Percentiles rank a stretch among this genome's conserved stretches.
phyloP scores from a whole-genome alignment of 2,888 invertebrate species.

The Hoplodrina ambigua region DNA sequence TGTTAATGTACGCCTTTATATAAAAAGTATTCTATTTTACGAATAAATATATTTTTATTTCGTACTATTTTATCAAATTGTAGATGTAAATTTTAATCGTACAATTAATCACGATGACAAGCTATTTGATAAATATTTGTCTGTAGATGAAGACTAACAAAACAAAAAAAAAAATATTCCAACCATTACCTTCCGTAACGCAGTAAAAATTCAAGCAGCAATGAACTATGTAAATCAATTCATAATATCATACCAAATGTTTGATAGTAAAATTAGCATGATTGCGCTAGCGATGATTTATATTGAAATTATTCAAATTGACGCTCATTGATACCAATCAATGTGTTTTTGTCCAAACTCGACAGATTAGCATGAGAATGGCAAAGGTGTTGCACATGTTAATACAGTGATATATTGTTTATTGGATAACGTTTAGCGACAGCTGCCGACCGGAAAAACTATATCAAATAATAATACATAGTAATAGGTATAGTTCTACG shows the following conservation, averaged over 20 bases:
- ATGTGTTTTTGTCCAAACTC: conserved; percentile 76
- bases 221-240: conserved; percentile 60
- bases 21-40: conserved; percentile 4
- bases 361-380: conserved; percentile 81
- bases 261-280: conserved; percentile 74
- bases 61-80: conserved; percentile 1
- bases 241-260: conserved; percentile 67
- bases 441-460: conserved; percentile 61
- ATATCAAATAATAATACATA: conserved; percentile 4
- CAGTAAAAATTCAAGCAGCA: conserved; percentile 44
- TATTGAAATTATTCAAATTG: conserved; percentile 83
- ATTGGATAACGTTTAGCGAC: conserved; percentile 61
- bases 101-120: conserved; percentile 42
- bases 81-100: conserved; percentile 5
- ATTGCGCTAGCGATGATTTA: conserved; percentile 79
- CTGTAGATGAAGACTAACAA: conserved; percentile 14
- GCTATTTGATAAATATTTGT: conserved; percentile 29
- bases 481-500: conserved; percentile 10
- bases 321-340: conserved; percentile 77
- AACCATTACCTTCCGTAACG: conserved; percentile 64
- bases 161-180: conserved; percentile 30
- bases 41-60: conserved; percentile 7
- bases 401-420: conserved; percentile 70
- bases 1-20: conserved; percentile 31
- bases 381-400: conserved; percentile 69